Evolutionary conservation across 2,888 invertebrate genomes (phyloP).

Genomic region (Drosophila putrida): DNA sequence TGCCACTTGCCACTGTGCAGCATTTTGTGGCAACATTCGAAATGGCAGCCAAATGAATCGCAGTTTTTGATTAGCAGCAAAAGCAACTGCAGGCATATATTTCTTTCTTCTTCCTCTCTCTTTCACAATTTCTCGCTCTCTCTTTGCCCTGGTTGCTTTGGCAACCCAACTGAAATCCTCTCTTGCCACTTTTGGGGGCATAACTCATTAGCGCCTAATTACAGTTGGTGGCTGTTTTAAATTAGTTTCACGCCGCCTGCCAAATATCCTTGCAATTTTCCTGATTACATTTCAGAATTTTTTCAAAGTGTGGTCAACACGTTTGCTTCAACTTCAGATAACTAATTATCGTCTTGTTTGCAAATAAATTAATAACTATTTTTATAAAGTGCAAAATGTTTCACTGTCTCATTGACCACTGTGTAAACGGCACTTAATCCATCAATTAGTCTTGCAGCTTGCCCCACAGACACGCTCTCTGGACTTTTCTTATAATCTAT

Average conservation of each 20-base stretch:
- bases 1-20: conserved; percentile 7
- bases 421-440: conserved; percentile 33
- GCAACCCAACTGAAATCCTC: conserved; percentile 1
- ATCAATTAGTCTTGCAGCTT: conserved; percentile 41
- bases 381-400: conserved; percentile 6
- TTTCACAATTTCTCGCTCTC: neutral
- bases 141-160: conserved; percentile 4
- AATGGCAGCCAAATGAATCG: conserved; percentile 64
- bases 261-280: conserved; percentile 35
- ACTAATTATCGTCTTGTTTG: conserved; percentile 13
- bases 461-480: conserved; percentile 33
- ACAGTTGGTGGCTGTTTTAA: conserved; percentile 58
- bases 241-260: conserved; percentile 53
- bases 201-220: conserved; percentile 70
- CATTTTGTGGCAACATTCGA: conserved; percentile 44
- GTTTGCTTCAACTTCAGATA: conserved; percentile 18
- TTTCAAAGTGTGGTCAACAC: conserved; percentile 5
- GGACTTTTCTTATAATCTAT: conserved; percentile 34
- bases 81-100: conserved; percentile 21
- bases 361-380: conserved; percentile 4
- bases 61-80: conserved; percentile 74
- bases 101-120: neutral
- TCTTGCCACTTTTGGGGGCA: conserved; percentile 28
- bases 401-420: neutral
- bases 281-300: conserved; percentile 49